Evolutionary conservation across 1,140 invertebrate genomes (phyloP), one percentile per base, ranked within the genome.

Genomic region (Drosophila paulistorum): DNA sequence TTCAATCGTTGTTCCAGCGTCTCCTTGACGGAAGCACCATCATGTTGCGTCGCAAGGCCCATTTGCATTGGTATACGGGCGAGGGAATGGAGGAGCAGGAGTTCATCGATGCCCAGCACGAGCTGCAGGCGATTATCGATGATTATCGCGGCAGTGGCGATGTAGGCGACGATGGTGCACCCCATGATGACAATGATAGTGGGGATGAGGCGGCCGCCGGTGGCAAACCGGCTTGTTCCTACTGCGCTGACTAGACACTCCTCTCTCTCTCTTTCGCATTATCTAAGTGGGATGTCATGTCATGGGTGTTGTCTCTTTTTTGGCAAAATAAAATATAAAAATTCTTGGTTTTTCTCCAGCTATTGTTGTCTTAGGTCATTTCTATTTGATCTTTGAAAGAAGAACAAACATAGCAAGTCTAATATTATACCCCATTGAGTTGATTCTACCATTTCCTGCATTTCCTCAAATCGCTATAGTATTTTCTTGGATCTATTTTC

Each of bases 41-140:
- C 3, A 97, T 98, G 97, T 96, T 97, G 93, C 94, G 96, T 74
- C 94, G 97, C 65, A 96, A 97, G 92, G 97, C 97, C 92, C 97
- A 98, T 94, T 93, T 98, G 94, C 92, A 95, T 78, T 95, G 93
- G 94, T 95, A 94, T 77, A 96, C 95, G 45, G 95, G 95, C n/a
- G 96, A 96, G 90, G 96, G 96, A 41, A 96, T 96, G 96, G 96
- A 96, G 73, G 95, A 96, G 80, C 94, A 95, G 93, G 96, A 96
- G 85, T 97, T 97, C 85, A 94, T 95, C 17, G 96, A 96, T 72
- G 96, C 96, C 0, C 94, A 95, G 77, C 65, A 82, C 59, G 89
- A 91, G 67, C 35, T 91, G n/a, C 89, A 91, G 65, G 72, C 71
- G 17, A 82, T 91, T 11, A 91, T 91, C n/a, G 84, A 91, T 41